Evolutionary conservation across 2,113 vertebrate species (phyloP), one percentile per base, ranked within the genome.

Genomic region (Talpa occidentalis): DNA sequence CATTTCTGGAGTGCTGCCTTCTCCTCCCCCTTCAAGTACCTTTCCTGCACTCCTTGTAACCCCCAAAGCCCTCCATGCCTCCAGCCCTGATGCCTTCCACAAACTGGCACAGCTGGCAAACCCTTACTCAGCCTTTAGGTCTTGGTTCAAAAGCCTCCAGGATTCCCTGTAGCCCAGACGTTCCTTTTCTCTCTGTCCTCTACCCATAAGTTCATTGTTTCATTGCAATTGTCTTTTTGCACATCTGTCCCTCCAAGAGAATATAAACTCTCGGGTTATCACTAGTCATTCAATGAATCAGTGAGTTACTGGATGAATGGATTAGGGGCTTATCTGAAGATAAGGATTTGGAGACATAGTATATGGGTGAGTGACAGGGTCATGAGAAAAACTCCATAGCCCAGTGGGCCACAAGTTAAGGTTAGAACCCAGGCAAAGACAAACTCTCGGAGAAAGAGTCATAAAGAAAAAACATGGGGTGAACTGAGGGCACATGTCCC

Each of bases 21-120:
- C 2, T 1, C 2, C 1, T 0, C 9, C 2, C 37, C 1, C 8
- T 10, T 22, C 26, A 6, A 0, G 6, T 37, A 32, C 37, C 32
- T 54, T 88, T 59, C 26, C 64, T 77, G 32, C 73, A 30, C 30
- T 70, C 37, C 22, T 22, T 16, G 9, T 0, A 19, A 56, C 66
- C 10, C 28, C 88, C 47, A 6, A 9, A 22, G 22, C 37, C 40
- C 59, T 37, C 52, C 22, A 47, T 60, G 4, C 21, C 17, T 72
- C 24, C 22, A 17, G 26, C 69, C 16, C 1, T 0, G 6, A 10
- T 35, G 8, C 59, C 6, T 47, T 86, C 54, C 59, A 19, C 54
- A 44, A 47, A 15, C 26, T 37, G 37, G 11, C 10, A 21, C 0
- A 21, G 28, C 17, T 19, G 37, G 40, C 32, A 88, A 59, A 17